Percentiles rank a stretch among this genome's conserved stretches.
phyloP scores from a whole-genome alignment of 1,140 invertebrate genomes.

The Galleria mellonella region DNA sequence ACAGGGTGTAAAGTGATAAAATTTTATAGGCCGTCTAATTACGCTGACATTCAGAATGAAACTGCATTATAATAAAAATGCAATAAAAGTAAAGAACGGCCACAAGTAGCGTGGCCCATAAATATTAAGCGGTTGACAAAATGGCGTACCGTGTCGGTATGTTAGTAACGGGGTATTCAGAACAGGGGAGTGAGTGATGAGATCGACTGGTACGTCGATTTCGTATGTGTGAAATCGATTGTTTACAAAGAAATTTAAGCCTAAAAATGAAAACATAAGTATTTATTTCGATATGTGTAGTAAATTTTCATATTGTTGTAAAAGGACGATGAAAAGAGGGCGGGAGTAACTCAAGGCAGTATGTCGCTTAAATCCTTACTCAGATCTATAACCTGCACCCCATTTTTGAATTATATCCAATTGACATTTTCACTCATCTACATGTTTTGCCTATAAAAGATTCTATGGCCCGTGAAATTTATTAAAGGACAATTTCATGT shows the following conservation, averaged over 20 bases:
- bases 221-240: background rate
- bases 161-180: constrained; percentile 7
- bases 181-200: constrained; percentile 12
- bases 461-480: constrained; percentile 59
- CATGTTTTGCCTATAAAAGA: constrained; percentile 55
- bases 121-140: constrained; percentile 29
- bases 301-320: too few relatives aligned
- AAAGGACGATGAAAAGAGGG: constrained; percentile 1
- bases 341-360: constrained; percentile 26
- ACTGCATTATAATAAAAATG: constrained; percentile 43
- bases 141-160: constrained; percentile 15
- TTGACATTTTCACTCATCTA: constrained; percentile 60
- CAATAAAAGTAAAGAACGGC: constrained; percentile 24
- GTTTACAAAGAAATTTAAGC: constrained; percentile 2
- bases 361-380: constrained; percentile 35
- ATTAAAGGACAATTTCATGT: constrained; percentile 53
- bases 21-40: constrained; percentile 38
- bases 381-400: constrained; percentile 7
- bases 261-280: constrained; percentile 2
- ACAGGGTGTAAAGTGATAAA: constrained; percentile 20
- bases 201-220: constrained; percentile 1
- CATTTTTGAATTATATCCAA: constrained; percentile 41
- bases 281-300: background rate
- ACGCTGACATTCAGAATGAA: constrained; percentile 36
- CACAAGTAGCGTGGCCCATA: constrained; percentile 16